Conservation (phyloP, 64 coral and sea anemone species). For the Cladopsammia gracilis region DNA sequence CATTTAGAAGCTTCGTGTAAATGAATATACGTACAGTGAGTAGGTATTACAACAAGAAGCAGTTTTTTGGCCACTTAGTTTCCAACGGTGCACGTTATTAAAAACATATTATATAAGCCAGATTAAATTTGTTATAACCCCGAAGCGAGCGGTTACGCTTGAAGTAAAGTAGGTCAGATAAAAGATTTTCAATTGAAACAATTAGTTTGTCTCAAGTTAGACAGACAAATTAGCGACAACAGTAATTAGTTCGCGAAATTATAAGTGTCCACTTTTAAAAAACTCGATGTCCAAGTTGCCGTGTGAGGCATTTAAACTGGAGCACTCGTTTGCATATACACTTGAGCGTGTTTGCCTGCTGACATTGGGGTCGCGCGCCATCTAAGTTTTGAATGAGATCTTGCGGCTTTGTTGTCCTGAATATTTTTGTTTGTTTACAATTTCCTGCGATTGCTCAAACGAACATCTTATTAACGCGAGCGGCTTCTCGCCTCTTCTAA, state of each 20-base stretch:
- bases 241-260: conserved; percentile 24
- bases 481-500: conserved; percentile 93
- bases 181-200: conserved; percentile 48
- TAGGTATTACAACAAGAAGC: not conserved
- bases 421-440: conserved; percentile 77
- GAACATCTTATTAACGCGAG: conserved; percentile 91
- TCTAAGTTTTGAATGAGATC: not conserved
- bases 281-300: not conserved
- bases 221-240: conserved; percentile 42
- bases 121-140: conserved; percentile 36
- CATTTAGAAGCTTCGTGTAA: too few relatives aligned
- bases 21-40: too few relatives aligned
- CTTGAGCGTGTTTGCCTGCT: not conserved
- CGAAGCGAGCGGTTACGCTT: conserved; percentile 44
- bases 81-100: conserved; percentile 27
- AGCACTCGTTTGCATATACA: not conserved
- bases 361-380: conserved; percentile 1
- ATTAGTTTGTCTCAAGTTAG: conserved; percentile 44
- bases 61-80: not conserved
- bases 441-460: conserved; percentile 76
- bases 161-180: conserved; percentile 35
- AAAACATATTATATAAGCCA: not conserved
- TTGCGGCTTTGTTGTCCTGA: not conserved
- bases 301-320: not conserved
- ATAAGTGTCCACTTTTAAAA: conserved; percentile 7